A percentile compares a stretch with the other conserved stretches of the same genome.
phyloP scores from a whole-genome alignment of 2,797 vertebrate species.

The Enteromius viviparus region DNA sequence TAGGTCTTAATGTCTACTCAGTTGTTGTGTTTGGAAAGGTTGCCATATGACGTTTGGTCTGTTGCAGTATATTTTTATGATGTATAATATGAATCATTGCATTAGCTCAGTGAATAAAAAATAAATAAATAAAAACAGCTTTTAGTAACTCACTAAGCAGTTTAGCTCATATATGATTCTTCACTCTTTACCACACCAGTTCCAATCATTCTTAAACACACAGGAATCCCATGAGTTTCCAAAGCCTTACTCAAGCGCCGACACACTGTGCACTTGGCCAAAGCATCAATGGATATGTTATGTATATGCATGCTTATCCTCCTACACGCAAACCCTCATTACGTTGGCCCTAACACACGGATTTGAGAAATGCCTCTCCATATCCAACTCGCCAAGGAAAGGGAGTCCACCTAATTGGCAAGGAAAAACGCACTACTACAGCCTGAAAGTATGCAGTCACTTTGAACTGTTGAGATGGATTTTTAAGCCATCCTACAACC shows the following conservation, averaged over 20 bases:
- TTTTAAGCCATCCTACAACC: conserved; percentile 52
- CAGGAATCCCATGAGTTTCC: conserved; percentile 46
- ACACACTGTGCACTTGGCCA: conserved; percentile 48
- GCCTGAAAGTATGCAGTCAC: conserved; percentile 59
- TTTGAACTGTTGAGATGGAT: conserved; percentile 46
- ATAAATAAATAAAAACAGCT: background rate
- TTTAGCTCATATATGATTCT: conserved; percentile 31
- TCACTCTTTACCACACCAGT: conserved; percentile 34
- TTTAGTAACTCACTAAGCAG: background rate
- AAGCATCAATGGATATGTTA: conserved; percentile 53
- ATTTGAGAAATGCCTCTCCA: conserved; percentile 62
- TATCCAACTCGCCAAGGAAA: conserved; percentile 65
- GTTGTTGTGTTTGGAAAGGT: conserved; percentile 15
- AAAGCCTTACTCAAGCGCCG: conserved; percentile 43
- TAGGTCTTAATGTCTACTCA: conserved; percentile 11
- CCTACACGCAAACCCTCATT: conserved; percentile 68
- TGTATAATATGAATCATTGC: conserved; percentile 1
- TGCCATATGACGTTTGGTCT: background rate
- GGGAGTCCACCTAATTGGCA: conserved; percentile 60
- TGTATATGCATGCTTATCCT: conserved; percentile 52
- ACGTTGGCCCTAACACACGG: conserved; percentile 60
- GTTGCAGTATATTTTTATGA: background rate
- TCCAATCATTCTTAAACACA: conserved; percentile 54
- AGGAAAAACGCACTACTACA: conserved; percentile 60
- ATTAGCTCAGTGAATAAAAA: background rate